Conservation (phyloP, 1,140 invertebrate species). For the Catajapyx aquilonaris region DNA sequence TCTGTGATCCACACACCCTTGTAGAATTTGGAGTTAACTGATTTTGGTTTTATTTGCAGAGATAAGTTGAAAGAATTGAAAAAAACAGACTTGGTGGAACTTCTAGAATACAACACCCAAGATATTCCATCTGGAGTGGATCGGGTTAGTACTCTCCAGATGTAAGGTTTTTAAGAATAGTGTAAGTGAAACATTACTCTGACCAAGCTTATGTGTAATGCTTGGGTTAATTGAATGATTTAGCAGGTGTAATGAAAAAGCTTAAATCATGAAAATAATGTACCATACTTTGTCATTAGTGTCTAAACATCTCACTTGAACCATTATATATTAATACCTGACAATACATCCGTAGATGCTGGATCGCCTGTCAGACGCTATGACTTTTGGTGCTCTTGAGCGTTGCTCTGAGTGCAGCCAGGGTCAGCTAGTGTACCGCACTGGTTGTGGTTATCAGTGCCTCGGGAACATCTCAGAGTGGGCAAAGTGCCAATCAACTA, state of each 20-base stretch:
- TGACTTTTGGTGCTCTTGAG: constrained; percentile 66
- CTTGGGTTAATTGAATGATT: not conserved
- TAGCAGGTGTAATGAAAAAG: not conserved
- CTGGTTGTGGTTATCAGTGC: constrained; percentile 53
- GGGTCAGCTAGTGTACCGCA: constrained; percentile 41
- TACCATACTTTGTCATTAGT: constrained; percentile 4
- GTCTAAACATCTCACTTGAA: constrained; percentile 7
- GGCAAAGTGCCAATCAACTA: constrained; percentile 61
- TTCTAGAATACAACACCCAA: constrained; percentile 55
- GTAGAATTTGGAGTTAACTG: too few species aligned
- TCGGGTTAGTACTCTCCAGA: constrained; percentile 28
- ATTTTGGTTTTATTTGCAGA: constrained; percentile 47
- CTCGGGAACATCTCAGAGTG: constrained; percentile 68
- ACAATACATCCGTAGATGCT: constrained; percentile 34
- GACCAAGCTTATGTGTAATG: not conserved
- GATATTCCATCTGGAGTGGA: constrained; percentile 35
- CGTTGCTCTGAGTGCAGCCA: constrained; percentile 58
- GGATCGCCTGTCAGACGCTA: constrained; percentile 55
- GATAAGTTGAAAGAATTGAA: constrained; percentile 28
- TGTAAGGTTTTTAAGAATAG: not conserved
- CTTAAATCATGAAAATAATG: constrained; percentile 3
- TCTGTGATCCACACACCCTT: too few species aligned
- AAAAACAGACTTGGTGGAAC: constrained; percentile 31
- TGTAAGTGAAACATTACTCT: not conserved
- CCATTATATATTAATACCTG: constrained; percentile 7